A percentile compares a stretch with the other conserved stretches of the same genome.
phyloP scores from a whole-genome alignment of 2,113 vertebrate genomes.

The Raja brachyura region DNA sequence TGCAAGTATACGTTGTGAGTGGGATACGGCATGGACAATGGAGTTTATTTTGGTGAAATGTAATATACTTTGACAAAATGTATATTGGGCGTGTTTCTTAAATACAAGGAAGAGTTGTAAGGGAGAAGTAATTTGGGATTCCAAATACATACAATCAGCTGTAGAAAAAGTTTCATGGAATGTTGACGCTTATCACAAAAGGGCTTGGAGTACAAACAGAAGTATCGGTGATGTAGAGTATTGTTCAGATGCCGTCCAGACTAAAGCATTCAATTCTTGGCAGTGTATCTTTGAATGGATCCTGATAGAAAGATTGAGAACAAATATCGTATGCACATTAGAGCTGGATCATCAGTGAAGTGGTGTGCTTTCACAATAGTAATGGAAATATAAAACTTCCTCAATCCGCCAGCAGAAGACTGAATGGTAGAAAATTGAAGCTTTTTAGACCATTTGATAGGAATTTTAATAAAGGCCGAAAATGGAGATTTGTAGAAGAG shows the following conservation, averaged over 20 bases:
- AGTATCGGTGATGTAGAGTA: background rate
- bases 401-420: background rate
- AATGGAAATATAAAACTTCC: background rate
- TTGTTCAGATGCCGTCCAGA: background rate
- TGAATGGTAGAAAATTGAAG: background rate
- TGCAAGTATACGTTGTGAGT: too few relatives aligned
- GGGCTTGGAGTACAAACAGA: background rate
- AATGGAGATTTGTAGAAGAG: background rate
- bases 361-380: background rate
- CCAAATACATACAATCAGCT: background rate
- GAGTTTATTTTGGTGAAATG: background rate
- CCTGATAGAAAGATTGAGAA: background rate
- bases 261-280: background rate
- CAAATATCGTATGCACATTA: too few relatives aligned
- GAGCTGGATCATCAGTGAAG: background rate
- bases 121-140: background rate
- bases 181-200: too few relatives aligned
- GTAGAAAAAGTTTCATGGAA: too few relatives aligned
- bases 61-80: background rate
- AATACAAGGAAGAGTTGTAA: background rate
- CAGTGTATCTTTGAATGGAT: background rate
- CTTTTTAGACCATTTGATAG: background rate
- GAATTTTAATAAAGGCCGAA: background rate
- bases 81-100: background rate
- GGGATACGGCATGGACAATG: background rate